Evolutionary conservation across 2,113 vertebrate genomes (phyloP).

Genomic region (Dicrurus megarhynchus): DNA sequence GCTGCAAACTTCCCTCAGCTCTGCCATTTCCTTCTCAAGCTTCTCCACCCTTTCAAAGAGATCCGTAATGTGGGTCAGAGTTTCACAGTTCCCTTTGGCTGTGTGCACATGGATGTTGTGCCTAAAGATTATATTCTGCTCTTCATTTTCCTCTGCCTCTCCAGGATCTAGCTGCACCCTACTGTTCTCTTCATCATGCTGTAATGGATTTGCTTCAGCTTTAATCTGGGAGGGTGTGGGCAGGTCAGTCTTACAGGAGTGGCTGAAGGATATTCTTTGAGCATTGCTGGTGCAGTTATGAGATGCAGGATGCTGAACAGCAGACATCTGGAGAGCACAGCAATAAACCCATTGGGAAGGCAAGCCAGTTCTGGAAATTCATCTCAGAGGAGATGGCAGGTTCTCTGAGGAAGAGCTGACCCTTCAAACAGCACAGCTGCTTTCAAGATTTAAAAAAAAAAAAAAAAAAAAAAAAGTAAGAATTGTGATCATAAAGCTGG

Average conservation of each 20-base stretch:
- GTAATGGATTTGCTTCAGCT: slow-evolving; percentile 65
- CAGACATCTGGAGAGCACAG: slow-evolving; percentile 52
- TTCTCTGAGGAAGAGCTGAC: background rate
- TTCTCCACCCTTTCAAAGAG: slow-evolving; percentile 82
- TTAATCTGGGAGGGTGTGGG: slow-evolving; percentile 74
- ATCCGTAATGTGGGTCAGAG: slow-evolving; percentile 72
- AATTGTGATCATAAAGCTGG: background rate
- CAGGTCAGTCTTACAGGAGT: slow-evolving; percentile 66
- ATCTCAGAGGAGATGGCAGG: slow-evolving; percentile 31
- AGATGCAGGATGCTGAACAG: slow-evolving; percentile 26
- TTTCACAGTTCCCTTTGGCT: slow-evolving; percentile 75
- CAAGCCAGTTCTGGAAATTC: slow-evolving; percentile 2
- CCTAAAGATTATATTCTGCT: slow-evolving; percentile 84
- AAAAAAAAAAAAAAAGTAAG: background rate
- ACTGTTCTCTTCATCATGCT: slow-evolving; percentile 58
- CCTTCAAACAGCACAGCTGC: background rate
- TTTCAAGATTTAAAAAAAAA: background rate
- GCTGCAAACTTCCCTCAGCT: slow-evolving; percentile 78
- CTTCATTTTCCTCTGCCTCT: slow-evolving; percentile 35
- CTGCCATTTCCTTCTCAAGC: slow-evolving; percentile 83
- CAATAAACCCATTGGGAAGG: slow-evolving; percentile 63
- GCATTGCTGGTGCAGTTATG: slow-evolving; percentile 47
- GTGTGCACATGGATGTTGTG: slow-evolving; percentile 82
- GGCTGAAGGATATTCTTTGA: slow-evolving; percentile 83
- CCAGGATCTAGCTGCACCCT: slow-evolving; percentile 26